Base-by-base conservation (phyloP, 2,888 invertebrate species). In the Eupithecia centaureata region DNA sequence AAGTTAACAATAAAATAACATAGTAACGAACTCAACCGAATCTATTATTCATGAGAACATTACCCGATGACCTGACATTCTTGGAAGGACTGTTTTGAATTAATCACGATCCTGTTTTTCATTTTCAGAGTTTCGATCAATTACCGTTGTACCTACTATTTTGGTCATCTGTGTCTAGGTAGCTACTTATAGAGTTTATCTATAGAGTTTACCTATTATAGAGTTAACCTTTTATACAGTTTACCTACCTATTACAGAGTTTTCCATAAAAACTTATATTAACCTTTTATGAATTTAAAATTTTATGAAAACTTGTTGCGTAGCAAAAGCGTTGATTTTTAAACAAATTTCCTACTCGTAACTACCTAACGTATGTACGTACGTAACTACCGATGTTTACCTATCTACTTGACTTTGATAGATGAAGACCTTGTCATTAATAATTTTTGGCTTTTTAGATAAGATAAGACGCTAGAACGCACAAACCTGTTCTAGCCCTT, bases 391-490 rank as follows among this genome's bases (percentile, higher is more conserved):
- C n/a, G n/a, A n/a, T n/a, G n/a, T n/a, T n/a, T n/a, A n/a, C n/a
- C n/a, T n/a, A n/a, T n/a, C n/a, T 52, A 27, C 22, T 18, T 15
- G 27, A 52, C 27, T 13, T 25, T 27, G 52, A 52, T 52, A 52
- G 15, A 52, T 52, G 52, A 52, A 15, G 13, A 18, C 52, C 52
- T 52, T 52, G 52, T 47, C 47, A 22, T 22, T 22, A 47, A 22
- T 12, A 18, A 22, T 47, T 47, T 47, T 22, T 47, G 47, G 22
- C 22, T 47, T 47, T 47, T 47, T 10, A 22, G 47, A 47, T 47
- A 42, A 42, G 42, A 42, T 42, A 47, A 47, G 47, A n/a, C 7
- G 47, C 42, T n/a, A n/a, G n/a, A n/a, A n/a, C n/a, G n/a, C n/a
- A n/a, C n/a, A n/a, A n/a, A n/a, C n/a, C n/a, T n/a, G 42, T 42